phyloP scores from a whole-genome alignment of 2,113 vertebrate species.

The Centrocercus urophasianus region DNA sequence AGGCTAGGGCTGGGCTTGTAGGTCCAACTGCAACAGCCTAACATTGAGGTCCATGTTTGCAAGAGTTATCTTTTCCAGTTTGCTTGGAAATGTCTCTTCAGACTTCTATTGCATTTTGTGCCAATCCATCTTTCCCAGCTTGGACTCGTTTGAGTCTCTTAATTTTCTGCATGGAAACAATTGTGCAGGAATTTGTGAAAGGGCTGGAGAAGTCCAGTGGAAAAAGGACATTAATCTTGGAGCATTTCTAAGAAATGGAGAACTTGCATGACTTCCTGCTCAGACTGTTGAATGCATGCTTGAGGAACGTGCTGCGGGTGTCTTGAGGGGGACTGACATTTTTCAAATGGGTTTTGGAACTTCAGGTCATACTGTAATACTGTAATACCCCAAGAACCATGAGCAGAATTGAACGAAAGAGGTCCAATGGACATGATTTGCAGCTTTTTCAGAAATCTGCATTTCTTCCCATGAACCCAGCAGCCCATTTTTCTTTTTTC shows the following conservation, averaged over 20 bases:
- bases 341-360: background rate
- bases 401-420: background rate
- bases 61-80: background rate
- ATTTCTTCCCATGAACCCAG: background rate
- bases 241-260: background rate
- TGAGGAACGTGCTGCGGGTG: background rate
- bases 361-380: background rate
- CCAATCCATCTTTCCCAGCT: background rate
- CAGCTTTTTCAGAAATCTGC: background rate
- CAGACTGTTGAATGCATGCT: background rate
- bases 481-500: background rate
- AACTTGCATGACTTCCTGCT: background rate
- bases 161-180: background rate
- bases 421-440: background rate
- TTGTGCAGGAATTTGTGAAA: background rate
- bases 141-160: background rate
- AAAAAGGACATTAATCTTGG: background rate
- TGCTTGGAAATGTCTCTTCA: background rate
- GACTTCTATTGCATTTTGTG: background rate
- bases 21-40: background rate
- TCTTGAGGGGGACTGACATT: background rate
- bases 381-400: background rate
- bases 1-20: background rate
- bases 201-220: background rate
- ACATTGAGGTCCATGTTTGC: background rate